phyloP scores from a whole-genome alignment of 2,797 vertebrate species.

The Phylloscopus collybita region DNA sequence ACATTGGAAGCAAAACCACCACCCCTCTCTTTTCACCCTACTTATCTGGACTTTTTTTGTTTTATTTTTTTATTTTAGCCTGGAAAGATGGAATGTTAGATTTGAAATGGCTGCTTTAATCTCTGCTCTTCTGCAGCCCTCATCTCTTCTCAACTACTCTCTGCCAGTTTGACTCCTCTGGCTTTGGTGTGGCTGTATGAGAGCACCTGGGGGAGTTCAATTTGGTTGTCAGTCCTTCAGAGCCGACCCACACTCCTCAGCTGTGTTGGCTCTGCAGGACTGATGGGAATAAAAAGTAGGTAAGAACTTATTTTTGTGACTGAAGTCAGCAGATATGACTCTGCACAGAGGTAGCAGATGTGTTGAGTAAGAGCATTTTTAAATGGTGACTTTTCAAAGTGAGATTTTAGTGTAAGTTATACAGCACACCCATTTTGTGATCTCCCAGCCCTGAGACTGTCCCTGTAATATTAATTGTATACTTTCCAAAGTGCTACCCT shows the following conservation, averaged over 20 bases:
- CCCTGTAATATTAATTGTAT: constrained; percentile 27
- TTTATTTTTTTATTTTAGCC: not conserved
- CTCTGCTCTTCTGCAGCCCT: not conserved
- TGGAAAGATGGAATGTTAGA: not conserved
- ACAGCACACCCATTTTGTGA: constrained; percentile 27
- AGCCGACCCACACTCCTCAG: not conserved
- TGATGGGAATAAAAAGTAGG: constrained; percentile 32
- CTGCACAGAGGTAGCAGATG: not conserved
- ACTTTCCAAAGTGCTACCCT: constrained; percentile 49
- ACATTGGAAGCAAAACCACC: not conserved
- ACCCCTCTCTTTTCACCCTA: not conserved
- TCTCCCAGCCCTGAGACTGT: constrained; percentile 11
- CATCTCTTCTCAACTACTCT: not conserved
- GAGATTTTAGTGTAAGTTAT: constrained; percentile 50
- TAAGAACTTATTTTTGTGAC: constrained; percentile 46
- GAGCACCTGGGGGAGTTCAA: not conserved
- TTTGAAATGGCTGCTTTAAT: constrained; percentile 14
- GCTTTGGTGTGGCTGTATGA: not conserved
- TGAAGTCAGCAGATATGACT: constrained; percentile 46
- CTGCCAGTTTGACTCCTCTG: not conserved
- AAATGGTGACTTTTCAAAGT: constrained; percentile 36
- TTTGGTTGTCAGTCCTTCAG: not conserved
- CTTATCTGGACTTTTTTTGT: not conserved
- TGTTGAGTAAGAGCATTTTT: constrained; percentile 51
- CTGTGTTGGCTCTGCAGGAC: not conserved